These are phyloP conservation scores for Platyura marginata DNA, from an alignment of 1,140 invertebrate species.

Conservation along the genomic window DNA sequence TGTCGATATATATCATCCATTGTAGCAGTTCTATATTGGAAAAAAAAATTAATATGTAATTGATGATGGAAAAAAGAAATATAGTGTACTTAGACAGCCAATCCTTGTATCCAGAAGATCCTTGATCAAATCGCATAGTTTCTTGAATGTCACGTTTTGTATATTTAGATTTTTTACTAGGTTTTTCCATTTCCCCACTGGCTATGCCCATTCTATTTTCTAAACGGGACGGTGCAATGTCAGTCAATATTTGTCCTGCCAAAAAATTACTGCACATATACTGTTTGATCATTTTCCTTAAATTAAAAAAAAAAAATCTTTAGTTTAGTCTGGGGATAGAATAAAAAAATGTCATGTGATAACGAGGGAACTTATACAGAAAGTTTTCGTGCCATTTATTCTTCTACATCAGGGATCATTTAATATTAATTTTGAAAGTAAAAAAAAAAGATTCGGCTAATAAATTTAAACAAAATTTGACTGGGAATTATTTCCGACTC, in stretches of 20 bases:
- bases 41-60: slow-evolving; percentile 5
- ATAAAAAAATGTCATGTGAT: too few species aligned
- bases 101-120: slow-evolving; percentile 37
- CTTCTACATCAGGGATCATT: too few species aligned
- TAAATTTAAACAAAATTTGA: too few species aligned
- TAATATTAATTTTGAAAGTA: too few species aligned
- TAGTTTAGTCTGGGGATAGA: too few species aligned
- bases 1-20: slow-evolving; percentile 34
- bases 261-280: slow-evolving; percentile 41
- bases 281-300: slow-evolving; percentile 41
- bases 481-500: too few species aligned
- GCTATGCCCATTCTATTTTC: slow-evolving; percentile 23
- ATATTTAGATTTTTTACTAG: slow-evolving; percentile 6
- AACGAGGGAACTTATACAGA: too few species aligned
- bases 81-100: slow-evolving; percentile 37
- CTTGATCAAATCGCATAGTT: slow-evolving; percentile 34
- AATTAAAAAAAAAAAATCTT: slow-evolving; percentile 8
- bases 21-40: slow-evolving; percentile 30
- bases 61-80: slow-evolving; percentile 2
- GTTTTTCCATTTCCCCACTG: slow-evolving; percentile 2
- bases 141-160: slow-evolving; percentile 24
- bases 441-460: too few species aligned
- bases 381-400: too few species aligned
- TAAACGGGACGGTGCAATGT: slow-evolving; percentile 26
- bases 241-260: slow-evolving; percentile 36